Evolutionary conservation across 2,888 invertebrate species (phyloP).

Genomic region (Apamea epomidion): DNA sequence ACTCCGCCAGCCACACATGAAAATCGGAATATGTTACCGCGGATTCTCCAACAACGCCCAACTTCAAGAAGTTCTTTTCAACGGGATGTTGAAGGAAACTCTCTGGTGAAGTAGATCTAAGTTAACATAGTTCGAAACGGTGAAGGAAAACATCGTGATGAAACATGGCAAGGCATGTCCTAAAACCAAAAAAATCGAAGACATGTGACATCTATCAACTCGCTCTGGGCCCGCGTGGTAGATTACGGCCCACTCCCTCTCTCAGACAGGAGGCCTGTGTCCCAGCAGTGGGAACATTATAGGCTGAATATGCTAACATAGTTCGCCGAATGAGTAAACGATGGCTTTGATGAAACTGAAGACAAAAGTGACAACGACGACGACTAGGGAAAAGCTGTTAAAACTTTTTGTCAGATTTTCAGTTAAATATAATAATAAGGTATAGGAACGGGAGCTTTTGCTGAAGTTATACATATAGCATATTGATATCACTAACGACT

Average conservation of each 20-base stretch:
- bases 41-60: not conserved
- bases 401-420: slow-evolving; percentile 3
- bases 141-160: not conserved
- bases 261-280: not conserved
- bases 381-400: not conserved
- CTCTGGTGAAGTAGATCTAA: not conserved
- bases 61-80: not conserved
- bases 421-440: slow-evolving; percentile 32
- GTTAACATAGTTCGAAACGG: not conserved
- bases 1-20: not conserved
- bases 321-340: slow-evolving; percentile 6
- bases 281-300: not conserved
- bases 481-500: slow-evolving; percentile 16
- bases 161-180: not conserved
- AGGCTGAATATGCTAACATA: not conserved
- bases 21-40: not conserved
- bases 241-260: not conserved
- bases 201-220: not conserved
- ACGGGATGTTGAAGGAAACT: not conserved
- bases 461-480: slow-evolving; percentile 7
- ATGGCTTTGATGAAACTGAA: not conserved
- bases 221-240: not conserved
- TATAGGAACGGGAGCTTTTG: not conserved
- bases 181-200: not conserved
- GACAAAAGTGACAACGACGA: not conserved